A percentile compares a stretch with the other conserved stretches of the same genome.
phyloP scores from a whole-genome alignment of 2,797 vertebrate species.

The Argentina silus region DNA sequence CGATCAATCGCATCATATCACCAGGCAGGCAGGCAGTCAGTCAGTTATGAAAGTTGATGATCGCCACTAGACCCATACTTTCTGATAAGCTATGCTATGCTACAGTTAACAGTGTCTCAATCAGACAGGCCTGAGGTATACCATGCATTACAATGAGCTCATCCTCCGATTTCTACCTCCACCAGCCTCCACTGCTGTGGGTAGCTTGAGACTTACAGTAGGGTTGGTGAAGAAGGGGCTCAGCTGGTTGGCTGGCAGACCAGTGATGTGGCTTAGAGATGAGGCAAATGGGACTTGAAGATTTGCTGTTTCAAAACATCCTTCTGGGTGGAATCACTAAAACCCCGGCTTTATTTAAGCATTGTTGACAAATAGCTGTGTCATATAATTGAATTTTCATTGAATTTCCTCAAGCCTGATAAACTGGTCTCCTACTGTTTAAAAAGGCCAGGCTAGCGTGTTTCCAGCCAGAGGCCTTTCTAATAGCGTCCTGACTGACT shows the following conservation, averaged over 20 bases:
- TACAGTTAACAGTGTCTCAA: background rate
- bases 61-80: constrained; percentile 10
- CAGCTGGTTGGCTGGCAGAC: too few relatives aligned
- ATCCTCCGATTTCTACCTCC: background rate
- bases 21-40: constrained; percentile 19
- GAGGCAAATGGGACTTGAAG: background rate
- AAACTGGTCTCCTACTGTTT: constrained; percentile 56
- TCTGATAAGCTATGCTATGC: background rate
- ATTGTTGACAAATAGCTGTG: constrained; percentile 50
- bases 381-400: constrained; percentile 75
- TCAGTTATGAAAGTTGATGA: constrained; percentile 6
- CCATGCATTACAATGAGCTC: background rate
- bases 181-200: background rate
- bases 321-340: constrained; percentile 56
- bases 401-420: constrained; percentile 66
- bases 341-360: constrained; percentile 51
- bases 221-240: too few relatives aligned
- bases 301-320: constrained; percentile 26
- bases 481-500: constrained; percentile 13
- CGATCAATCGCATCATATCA: constrained; percentile 3
- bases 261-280: background rate
- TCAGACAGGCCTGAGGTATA: too few relatives aligned
- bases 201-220: too few relatives aligned
- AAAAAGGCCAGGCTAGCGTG: constrained; percentile 61
- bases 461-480: constrained; percentile 35